Base-by-base conservation (phyloP, 1,140 invertebrate genomes). In the Pseudomyrmex dendroicus region DNA sequence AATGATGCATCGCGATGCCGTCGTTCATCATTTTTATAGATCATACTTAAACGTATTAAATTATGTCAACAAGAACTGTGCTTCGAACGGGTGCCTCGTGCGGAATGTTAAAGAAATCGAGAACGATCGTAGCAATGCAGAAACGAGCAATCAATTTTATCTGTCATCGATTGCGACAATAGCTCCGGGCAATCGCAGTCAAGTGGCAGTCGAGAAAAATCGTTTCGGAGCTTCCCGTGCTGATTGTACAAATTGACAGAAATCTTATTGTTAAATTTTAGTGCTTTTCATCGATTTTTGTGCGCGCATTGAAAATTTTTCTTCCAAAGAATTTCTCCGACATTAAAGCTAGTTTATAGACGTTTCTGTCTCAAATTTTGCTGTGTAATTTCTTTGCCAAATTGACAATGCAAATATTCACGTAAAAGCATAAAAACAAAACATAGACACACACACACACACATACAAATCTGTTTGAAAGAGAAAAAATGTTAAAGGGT, bases 11-110 rank as follows among this genome's bases (percentile, higher is more conserved):
- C 22, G 15, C 15, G 20, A 76, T 35, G 20, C 22, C 0, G n/a
- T 52, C 7, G 10, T 50, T 1, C 22, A 52, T 61, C 1, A 73
- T 25, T 73, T 73, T 46, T 73, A 57, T 67, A 9, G 8, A 66
- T 63, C 5, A 15, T 13, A n/a, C 4, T 12, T 56, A 73, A 35
- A 35, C 15, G 5, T 64, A 20, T 8, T 17, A 17, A 13, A 0
- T 66, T 52, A 48, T 4, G n/a, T 64, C 12, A 44, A 52, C 17
- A 57, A 44, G n/a, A 1, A 13, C 48, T 9, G 44, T 74, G 35
- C 2, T 17, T 74, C 17, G 35, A 35, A 35, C 35, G 35, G 35
- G 5, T 35, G 35, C 35, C 5, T 48, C 22, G n/a, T 13, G 20
- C n/a, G 2, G 8, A 46, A 62, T n/a, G 4, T 46, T 22, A 12